These are phyloP conservation scores for Yoshiicerus persimilis DNA, from an alignment of 1,140 invertebrate genomes.

Conservation along the genomic window DNA sequence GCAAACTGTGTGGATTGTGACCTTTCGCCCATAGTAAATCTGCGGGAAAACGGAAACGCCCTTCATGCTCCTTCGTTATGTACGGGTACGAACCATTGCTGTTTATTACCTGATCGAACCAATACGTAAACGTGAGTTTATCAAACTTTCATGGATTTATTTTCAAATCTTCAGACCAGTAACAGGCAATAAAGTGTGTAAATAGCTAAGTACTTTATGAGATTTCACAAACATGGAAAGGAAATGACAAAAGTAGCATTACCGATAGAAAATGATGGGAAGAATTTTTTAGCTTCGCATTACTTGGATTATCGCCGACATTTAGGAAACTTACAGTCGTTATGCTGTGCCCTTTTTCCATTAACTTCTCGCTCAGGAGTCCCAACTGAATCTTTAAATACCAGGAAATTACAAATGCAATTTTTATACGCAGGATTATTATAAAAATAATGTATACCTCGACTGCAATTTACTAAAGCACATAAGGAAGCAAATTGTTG, in stretches of 20 bases:
- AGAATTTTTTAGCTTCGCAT: not conserved
- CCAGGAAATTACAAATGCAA: not conserved
- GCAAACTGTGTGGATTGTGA: slow-evolving; percentile 23
- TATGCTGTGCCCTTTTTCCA: slow-evolving; percentile 20
- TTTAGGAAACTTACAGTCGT: slow-evolving; percentile 36
- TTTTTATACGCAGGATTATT: not conserved
- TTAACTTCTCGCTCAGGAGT: slow-evolving; percentile 2
- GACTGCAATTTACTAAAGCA: too few species aligned
- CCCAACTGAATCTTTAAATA: slow-evolving; percentile 25
- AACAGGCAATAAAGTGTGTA: not conserved
- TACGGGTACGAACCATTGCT: slow-evolving; percentile 26
- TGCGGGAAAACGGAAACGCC: slow-evolving; percentile 21
- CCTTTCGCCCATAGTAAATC: slow-evolving; percentile 31
- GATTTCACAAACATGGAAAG: not conserved
- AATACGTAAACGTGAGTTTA: not conserved
- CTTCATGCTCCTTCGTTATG: not conserved
- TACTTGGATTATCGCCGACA: slow-evolving; percentile 2
- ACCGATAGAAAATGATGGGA: not conserved
- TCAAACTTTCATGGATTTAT: not conserved
- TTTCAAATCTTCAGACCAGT: not conserved
- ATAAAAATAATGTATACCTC: not conserved
- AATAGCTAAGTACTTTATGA: not conserved
- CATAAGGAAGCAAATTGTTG: too few species aligned
- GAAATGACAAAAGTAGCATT: not conserved
- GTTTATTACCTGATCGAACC: slow-evolving; percentile 16